These are phyloP conservation scores for Narcine bancroftii DNA, from an alignment of 2,113 vertebrate species.

Conservation along the genomic window DNA sequence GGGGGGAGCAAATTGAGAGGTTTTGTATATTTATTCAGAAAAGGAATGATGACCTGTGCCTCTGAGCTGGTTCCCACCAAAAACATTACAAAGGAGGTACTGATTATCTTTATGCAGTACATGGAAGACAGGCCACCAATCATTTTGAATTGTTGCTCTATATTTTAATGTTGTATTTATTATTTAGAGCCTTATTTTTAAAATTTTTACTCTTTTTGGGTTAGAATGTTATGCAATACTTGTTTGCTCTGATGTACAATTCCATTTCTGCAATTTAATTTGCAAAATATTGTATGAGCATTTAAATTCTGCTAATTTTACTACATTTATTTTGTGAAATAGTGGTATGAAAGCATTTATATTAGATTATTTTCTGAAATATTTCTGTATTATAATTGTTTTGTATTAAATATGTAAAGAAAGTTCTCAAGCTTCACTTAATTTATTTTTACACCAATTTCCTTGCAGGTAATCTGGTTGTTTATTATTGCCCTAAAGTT, in stretches of 20 bases:
- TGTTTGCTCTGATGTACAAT: not conserved
- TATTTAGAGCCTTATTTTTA: not conserved
- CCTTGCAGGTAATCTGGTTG: not conserved
- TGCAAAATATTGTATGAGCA: not conserved
- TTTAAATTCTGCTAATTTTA: not conserved
- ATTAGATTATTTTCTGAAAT: not conserved
- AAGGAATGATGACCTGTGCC: not conserved
- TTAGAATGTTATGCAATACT: not conserved
- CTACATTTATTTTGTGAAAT: not conserved
- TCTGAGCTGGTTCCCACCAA: not conserved
- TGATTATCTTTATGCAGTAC: not conserved
- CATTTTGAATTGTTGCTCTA: not conserved
- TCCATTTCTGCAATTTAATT: not conserved
- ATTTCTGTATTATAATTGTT: not conserved
- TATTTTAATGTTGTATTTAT: not conserved
- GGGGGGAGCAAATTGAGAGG: not conserved
- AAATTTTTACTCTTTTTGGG: constrained; percentile 12
- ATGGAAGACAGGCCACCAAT: not conserved
- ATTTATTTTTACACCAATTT: not conserved
- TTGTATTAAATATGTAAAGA: not conserved
- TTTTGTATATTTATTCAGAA: not conserved
- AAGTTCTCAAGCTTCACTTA: not conserved
- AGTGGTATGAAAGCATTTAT: not conserved
- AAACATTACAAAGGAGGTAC: not conserved
- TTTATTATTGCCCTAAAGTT: not conserved